Evolutionary conservation across 1,140 invertebrate species (phyloP), one percentile per base, ranked within the genome.

Genomic region (Ladona fulva): DNA sequence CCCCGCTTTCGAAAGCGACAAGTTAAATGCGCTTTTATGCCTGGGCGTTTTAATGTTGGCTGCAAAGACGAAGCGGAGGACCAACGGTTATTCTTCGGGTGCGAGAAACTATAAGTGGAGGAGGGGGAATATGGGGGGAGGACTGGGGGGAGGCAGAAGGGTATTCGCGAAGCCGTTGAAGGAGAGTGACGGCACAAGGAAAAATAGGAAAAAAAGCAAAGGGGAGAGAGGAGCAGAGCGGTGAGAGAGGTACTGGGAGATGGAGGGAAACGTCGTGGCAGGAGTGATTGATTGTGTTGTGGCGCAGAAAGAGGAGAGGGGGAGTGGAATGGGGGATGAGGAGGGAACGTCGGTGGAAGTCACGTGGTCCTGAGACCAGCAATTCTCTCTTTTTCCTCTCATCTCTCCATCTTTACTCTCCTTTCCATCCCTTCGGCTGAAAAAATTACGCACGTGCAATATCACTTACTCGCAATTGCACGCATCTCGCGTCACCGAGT

Each of bases 161-260:
- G 24, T 37, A 42, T 37, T 37, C 25, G 42, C 25, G 10, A 24
- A 76, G 42, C 14, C n/a, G 37, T 25, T 42, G 24, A 29, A 76
- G 37, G 52, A 24, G 25, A 66, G 52, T n/a, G 52, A 66, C 14
- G 24, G 77, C n/a, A 37, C 12, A 74, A 77, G 52, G 29, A 37
- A 73, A 25, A 52, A 74, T n/a, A 74, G 29, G 24, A 77, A 42
- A 66, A 74, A 52, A 74, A 22, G 52, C 73, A 25, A 77, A n/a
- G n/a, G 42, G 25, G 76, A 16, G 42, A 77, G 44, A 77, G 76
- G 42, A 73, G 25, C 14, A 59, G 76, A 42, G 76, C 11, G 42
- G 66, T 1, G 77, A 24, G 22, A 25, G 44, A 59, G 22, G 74
- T 14, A n/a, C 8, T 5, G 24, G 74, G 22, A 75, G 14, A 78